phyloP scores from a whole-genome alignment of 2,113 vertebrate species.

The Salminus brasiliensis region DNA sequence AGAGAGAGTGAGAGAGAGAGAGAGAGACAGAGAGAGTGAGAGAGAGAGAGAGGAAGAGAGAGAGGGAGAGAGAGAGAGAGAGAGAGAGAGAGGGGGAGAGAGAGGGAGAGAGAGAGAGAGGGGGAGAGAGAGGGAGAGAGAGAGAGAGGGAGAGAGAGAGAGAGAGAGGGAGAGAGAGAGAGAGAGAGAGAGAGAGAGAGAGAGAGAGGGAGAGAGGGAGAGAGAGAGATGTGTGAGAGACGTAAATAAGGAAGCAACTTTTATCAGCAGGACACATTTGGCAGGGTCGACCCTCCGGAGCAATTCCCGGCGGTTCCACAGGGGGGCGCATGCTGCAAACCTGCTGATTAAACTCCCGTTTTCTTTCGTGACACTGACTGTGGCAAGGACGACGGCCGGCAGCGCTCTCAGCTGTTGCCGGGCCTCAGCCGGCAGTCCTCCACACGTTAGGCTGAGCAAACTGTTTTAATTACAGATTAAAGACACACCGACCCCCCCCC shows the following conservation, averaged over 20 bases:
- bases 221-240: too few relatives aligned
- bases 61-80: neutral
- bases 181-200: neutral
- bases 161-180: neutral
- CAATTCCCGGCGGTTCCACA: neutral
- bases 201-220: neutral
- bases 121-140: neutral
- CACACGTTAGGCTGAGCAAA: constrained; percentile 36
- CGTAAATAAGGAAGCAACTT: too few relatives aligned
- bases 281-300: neutral
- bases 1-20: too few relatives aligned
- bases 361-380: constrained; percentile 25
- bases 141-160: neutral
- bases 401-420: neutral
- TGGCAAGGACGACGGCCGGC: constrained; percentile 12
- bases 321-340: constrained; percentile 5
- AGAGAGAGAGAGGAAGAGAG: neutral
- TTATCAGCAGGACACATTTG: too few relatives aligned
- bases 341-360: constrained; percentile 3
- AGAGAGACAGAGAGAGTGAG: neutral
- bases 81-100: neutral
- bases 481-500: constrained; percentile 36
- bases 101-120: neutral
- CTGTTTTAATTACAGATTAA: constrained; percentile 64
- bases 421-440: neutral